Evolutionary conservation across 2,888 invertebrate species (phyloP), one percentile per base, ranked within the genome.

Genomic region (Cheilosia vernalis): DNA sequence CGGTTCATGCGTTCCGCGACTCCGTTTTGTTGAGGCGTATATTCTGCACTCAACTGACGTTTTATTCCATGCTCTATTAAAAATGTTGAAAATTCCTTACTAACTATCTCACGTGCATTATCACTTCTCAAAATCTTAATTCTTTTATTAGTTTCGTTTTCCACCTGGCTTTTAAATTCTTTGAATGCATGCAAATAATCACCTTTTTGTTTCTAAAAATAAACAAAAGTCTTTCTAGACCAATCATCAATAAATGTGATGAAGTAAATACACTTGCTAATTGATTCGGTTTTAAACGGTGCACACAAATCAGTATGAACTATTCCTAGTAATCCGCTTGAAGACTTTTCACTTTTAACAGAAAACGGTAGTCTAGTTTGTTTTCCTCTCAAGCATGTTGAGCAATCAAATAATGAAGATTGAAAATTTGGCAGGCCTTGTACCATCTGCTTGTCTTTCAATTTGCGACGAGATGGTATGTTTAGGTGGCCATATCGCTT

Each of bases 261-360:
- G 2, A 40, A 40, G 15, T 40, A 40, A 10, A 13, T 1, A 15
- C 40, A 40, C 40, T 40, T 40, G 15, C 40, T 40, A 40, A 40
- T 40, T 13, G 40, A 40, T 40, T 40, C 40, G 4, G 40, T 40
- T 40, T 40, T 40, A n/a, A 15, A 30, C 9, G 13, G 21, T 2
- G 19, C 37, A 24, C 60, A 60, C 0, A 42, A 33, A 6, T 81
- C 58, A 33, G 33, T 19, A 81, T 83, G 56, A 58, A 64, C n/a
- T 17, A 64, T 33, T 53, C 86, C 87, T 24, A 82, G 17, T 10
- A 63, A 19, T 27, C 13, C 49, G 13, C 19, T 70, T 10, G 69
- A 49, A 1, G 67, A 61, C 40, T 82, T 76, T 44, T 55, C 53
- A 13, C 24, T 47, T 17, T 63, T 76, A 4, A 13, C 19, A 19